These are phyloP conservation scores for Galagoides demidoff DNA, from an alignment of 2,797 vertebrate genomes.

Conservation along the genomic window DNA sequence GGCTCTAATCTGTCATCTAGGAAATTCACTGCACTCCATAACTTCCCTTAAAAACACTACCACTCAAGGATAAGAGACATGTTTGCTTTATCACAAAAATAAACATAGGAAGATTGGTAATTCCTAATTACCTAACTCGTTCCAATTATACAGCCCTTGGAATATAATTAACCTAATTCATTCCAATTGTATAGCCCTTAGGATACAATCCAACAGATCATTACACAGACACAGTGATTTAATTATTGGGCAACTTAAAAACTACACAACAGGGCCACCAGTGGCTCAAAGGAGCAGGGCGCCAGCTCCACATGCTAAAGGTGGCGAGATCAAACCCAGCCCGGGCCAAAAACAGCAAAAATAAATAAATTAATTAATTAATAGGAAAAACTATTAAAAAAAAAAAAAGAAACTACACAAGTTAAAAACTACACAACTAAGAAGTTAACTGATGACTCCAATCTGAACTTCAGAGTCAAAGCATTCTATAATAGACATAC, in stretches of 20 bases:
- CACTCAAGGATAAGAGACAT: neutral
- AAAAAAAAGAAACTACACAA: neutral
- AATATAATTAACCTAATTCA: neutral
- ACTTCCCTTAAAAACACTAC: conserved; percentile 4
- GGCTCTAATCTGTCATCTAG: neutral
- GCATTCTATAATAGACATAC: no score
- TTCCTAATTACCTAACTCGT: neutral
- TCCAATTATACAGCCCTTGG: neutral
- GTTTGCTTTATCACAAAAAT: conserved; percentile 33
- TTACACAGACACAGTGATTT: neutral
- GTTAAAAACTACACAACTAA: no score
- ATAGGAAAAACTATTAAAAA: no score
- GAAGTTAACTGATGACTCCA: no score
- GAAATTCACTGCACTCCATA: neutral
- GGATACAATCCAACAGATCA: neutral
- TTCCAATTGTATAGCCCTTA: neutral
- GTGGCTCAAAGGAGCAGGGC: no score
- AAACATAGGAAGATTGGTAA: neutral
- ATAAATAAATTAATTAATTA: no score
- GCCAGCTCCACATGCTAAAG: no score
- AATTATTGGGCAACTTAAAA: conserved; percentile 27
- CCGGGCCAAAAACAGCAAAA: no score
- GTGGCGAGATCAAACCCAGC: no score
- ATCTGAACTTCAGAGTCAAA: no score
- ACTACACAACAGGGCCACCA: neutral